Base-by-base conservation (phyloP, 2,797 vertebrate genomes). In the Odontamblyopus rebecca region DNA sequence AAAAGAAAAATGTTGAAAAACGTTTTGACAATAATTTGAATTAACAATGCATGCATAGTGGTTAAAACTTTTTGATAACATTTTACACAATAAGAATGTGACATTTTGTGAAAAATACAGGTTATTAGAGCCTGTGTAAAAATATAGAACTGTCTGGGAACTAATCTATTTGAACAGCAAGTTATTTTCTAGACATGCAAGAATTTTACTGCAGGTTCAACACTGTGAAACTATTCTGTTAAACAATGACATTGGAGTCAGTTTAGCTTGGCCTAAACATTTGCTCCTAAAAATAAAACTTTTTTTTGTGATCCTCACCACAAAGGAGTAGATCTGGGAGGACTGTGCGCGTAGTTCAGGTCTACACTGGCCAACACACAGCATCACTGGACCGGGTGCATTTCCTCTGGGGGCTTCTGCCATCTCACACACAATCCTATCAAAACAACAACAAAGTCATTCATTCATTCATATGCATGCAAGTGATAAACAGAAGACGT, bases 341-440 rank as follows among this genome's bases (percentile, higher is more conserved):
- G 97, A 98, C 74, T 93, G 95, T 48, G 97, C 93, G 2, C 92
- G 96, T 72, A 98, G 96, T 82, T 98, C 97, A 0, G 97, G 95
- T 76, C 94, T 94, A 89, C 97, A 98, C 88, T 98, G 96, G 16
- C 95, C 95, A 3, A 98, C 95, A 74, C 97, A 99, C 78, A 99
- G 93, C 79, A 93, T 96, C 11, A 96, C 95, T 0, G 96, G 95
- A 69, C 97, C 97, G 0, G 97, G 93, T 29, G 86, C 84, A 73
- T 91, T 95, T 68, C 92, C 92, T 76, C 80, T 87, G 0, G 93
- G 90, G 0, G 96, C 94, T 0, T 90, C 93, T 16, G 94, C 92
- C 96, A 99, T 98, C 88, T 98, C 96, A 76, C 97, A 99, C 73
- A 99, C 96, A 66, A 99, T 95, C 93, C 97, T 99, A 91, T 62